Evolutionary conservation across 2,797 vertebrate genomes (phyloP), one percentile per base, ranked within the genome.

Genomic region (Tapera naevia): DNA sequence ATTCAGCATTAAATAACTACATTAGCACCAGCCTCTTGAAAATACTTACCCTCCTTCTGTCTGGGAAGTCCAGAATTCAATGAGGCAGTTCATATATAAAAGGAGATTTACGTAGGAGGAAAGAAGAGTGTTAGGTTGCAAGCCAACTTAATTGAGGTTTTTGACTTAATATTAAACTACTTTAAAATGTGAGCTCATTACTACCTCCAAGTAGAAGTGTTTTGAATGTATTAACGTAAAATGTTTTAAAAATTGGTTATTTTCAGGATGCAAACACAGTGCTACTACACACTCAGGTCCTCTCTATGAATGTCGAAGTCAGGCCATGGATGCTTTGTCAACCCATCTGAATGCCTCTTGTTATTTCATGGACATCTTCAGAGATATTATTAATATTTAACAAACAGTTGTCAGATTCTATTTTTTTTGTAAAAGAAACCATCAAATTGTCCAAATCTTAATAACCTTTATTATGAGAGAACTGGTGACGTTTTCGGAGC

Each of bases 51-150:
- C 25, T 91, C 76, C 30, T 85, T 85, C 45, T 86, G 32, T 67
- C 81, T 75, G 69, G 75, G 84, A 94, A 89, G 65, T 50, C 45
- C 67, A 87, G 73, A 86, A 92, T 75, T 94, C 93, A 94, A 89
- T 81, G 89, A 84, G 82, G 89, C 80, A 66, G 60, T 43, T 93
- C 58, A 5, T 72, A 84, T 67, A 84, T 75, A 89, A 88, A 88
- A 86, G 70, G 80, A 53, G 57, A 86, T 93, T 95, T 88, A 72
- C 46, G 37, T 45, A 58, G 28, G 54, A 88, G 66, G 73, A 89
- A 93, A 86, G 76, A 73, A 74, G 67, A 88, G 58, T 9, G 15
- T 46, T 89, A 56, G 37, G 11, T 66, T 93, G 70, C 76, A 91
- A 91, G 81, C 43, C 54, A 60, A 50, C 50, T 80, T 83, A 74